Base-by-base conservation (phyloP, 2,797 vertebrate species). In the Lepus oiostolus region DNA sequence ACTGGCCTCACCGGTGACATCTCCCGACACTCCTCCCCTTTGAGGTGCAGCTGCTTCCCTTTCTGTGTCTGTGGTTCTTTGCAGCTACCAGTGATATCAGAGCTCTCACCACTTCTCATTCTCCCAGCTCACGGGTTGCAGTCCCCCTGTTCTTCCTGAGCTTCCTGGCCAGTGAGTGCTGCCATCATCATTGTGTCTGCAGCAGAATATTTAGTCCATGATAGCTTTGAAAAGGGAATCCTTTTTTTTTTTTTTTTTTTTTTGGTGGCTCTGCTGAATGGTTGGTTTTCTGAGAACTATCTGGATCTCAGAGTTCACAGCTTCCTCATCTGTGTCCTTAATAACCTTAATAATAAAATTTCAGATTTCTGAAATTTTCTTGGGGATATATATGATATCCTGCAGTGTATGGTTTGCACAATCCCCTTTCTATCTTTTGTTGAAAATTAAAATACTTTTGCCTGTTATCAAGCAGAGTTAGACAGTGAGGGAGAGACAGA, bases 361-460 rank as follows among this genome's bases (percentile, higher is more conserved):
- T 67, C 62, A 11, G 47, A 84, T 54, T 52, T 72, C 35, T 74
- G 10, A 80, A 22, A 12, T 68, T 89, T 80, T 65, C 63, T 58
- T 89, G 26, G 30, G 60, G n/a, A 85, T 70, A 21, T 52, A 1
- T 28, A 9, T 89, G 26, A 28, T 92, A 19, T 26, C 52, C 52
- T 77, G 30, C 24, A 88, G 4, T 67, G 13, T 75, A 5, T 54
- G 50, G 38, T 94, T 91, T 94, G 26, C 10, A 82, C 5, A 85
- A 63, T 82, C 1, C 5, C 24, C 68, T 87, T 70, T 72, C 75
- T 91, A 50, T 30, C 74, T 76, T 85, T 26, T 38, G 4, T 30
- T 85, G 63, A 71, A 93, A 79, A 85, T 95, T 74, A n/a, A 90
- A 71, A 72, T 63, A 22, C 14, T 17, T 89, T 77, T 93, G 32